Evolutionary conservation across 1,140 invertebrate genomes (phyloP), one percentile per base, ranked within the genome.

Genomic region (Schmidtea mediterranea): DNA sequence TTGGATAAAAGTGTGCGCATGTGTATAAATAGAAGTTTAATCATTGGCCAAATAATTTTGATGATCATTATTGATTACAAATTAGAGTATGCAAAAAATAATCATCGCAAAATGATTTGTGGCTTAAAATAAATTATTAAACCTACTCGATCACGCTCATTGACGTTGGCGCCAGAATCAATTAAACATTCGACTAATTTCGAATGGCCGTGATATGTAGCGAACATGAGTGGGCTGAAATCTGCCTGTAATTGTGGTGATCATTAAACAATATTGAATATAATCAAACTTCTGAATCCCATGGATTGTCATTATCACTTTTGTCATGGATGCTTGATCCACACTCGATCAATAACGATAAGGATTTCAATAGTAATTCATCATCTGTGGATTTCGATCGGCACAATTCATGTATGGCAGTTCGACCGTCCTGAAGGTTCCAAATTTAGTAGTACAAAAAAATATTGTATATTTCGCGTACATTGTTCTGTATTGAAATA

Each of bases 151-250:
- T 32, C 26, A 32, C 26, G 26, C 10, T 32, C 26, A 10, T 32
- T 32, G 12, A 49, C 38, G n/a, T 36, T 48, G 12, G 49, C 49
- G 24, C 49, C 43, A n/a, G 21, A 19, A 16, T 60, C 55, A 43
- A 65, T 57, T 1, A 67, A 53, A 15, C 55, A 57, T 36, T 55
- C 52, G 8, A 60, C 62, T 0, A 65, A 59, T 21, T 59, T 58
- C 21, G 57, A 54, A 52, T 67, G 65, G 26, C 63, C 62, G 50
- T 67, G 65, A 52, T 64, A 67, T 1, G 58, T 56, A 46, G 62
- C 59, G 56, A 63, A 67, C 60, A 67, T 66, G 24, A 66, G 52
- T 13, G 59, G 58, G 2, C 60, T 65, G 49, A 65, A 62, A 50
- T 66, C 62, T 19, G 60, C 62, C 63, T 65, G 22, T 45, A 24